Percentiles rank a stretch among this genome's conserved stretches.
These are phyloP conservation scores for Chanos chanos DNA, from an alignment of 2,797 vertebrate genomes.

Conservation along the genomic window DNA sequence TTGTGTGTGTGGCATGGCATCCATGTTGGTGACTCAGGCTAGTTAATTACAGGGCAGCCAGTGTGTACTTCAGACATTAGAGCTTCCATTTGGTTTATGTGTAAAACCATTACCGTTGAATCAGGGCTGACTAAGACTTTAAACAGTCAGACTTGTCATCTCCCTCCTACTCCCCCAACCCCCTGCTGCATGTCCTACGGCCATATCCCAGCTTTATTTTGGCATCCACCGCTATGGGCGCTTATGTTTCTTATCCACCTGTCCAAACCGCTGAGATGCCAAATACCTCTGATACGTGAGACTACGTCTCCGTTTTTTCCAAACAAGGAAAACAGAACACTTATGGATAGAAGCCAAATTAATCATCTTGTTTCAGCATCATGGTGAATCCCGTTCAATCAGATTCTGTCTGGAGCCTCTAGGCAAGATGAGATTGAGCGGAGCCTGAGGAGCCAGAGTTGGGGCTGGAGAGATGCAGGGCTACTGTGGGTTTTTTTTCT, in stretches of 20 bases:
- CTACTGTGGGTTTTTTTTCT: too few species aligned
- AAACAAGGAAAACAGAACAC: not conserved
- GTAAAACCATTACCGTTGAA: constrained; percentile 28
- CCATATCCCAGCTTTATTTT: constrained; percentile 14
- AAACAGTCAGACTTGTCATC: too few species aligned
- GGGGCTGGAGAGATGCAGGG: too few species aligned
- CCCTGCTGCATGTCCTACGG: constrained; percentile 2
- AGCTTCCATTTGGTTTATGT: constrained; percentile 1
- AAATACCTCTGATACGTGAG: constrained; percentile 15
- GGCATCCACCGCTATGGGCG: not conserved
- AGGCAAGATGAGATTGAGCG: not conserved
- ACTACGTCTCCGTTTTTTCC: not conserved
- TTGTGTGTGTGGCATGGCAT: not conserved
- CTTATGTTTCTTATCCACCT: constrained; percentile 31
- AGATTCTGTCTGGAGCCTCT: not conserved
- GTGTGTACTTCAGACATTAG: constrained; percentile 2
- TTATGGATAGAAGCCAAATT: constrained; percentile 1
- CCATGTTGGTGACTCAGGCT: constrained; percentile 23
- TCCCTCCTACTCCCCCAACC: constrained; percentile 22
- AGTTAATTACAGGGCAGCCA: constrained; percentile 32
- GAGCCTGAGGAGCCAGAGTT: not conserved
- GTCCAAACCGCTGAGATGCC: constrained; percentile 23
- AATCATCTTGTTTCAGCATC: constrained; percentile 5
- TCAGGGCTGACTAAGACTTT: not conserved
- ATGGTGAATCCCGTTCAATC: not conserved